A percentile compares a stretch with the other conserved stretches of the same genome.
Conservation (phyloP, 2,113 vertebrate species). For the Ranitomeya imitator region DNA sequence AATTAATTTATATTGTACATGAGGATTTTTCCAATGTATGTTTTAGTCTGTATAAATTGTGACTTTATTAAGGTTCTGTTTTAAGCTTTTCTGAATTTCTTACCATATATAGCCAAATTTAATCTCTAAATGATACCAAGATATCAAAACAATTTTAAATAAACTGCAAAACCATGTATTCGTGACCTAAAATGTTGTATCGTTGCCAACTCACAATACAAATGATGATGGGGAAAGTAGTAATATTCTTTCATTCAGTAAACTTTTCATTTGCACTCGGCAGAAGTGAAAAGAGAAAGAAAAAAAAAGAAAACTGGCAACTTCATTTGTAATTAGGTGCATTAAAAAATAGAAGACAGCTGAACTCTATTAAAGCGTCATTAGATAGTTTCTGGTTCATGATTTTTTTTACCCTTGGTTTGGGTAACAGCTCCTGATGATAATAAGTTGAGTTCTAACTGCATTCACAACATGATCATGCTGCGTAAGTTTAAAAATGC, state of each 20-base stretch:
- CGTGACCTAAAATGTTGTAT: not conserved
- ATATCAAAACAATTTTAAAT: not conserved
- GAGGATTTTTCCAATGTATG: no score
- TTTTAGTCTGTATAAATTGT: not conserved
- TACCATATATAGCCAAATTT: not conserved
- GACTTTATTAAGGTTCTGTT: not conserved
- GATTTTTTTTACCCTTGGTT: constrained; percentile 60
- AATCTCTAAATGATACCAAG: not conserved
- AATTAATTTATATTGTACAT: no score
- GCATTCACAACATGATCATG: constrained; percentile 65
- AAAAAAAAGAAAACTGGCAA: constrained; percentile 28
- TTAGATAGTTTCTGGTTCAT: constrained; percentile 60
- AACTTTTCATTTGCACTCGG: constrained; percentile 46
- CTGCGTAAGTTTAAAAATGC: constrained; percentile 68
- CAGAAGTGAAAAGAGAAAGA: constrained; percentile 4
- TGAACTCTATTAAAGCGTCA: constrained; percentile 59
- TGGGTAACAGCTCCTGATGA: constrained; percentile 63
- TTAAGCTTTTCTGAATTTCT: not conserved
- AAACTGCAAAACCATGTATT: not conserved
- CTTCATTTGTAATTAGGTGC: constrained; percentile 52
- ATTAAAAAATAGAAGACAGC: constrained; percentile 58
- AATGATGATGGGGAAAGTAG: not conserved
- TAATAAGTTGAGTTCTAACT: constrained; percentile 67
- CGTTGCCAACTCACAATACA: not conserved
- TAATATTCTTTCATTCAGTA: constrained; percentile 13